Evolutionary conservation across 2,113 vertebrate genomes (phyloP), one percentile per base, ranked within the genome.

Genomic region (Petrocephalus zakoni): DNA sequence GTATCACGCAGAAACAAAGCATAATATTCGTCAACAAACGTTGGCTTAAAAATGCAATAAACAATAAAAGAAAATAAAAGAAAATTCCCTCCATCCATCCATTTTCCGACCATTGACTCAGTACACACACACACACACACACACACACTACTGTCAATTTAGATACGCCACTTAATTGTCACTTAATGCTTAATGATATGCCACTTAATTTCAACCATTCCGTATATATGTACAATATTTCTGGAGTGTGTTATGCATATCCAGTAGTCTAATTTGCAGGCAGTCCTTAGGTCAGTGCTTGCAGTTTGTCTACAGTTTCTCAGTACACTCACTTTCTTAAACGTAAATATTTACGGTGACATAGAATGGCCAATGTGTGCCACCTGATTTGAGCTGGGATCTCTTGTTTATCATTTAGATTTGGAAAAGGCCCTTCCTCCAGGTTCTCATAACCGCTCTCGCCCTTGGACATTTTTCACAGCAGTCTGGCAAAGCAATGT

Each of bases 401-500:
- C 72, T 42, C 34, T 19, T 42, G 72, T 75, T 37, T 75, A 37
- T 75, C 72, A 42, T 75, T 2, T 37, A 75, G 37, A 75, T 75
- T 75, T 75, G 72, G 34, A 42, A 42, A 17, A 75, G 15, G 72
- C 29, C 72, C 5, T 5, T 15, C 72, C 37, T 78, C 72, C 34
- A 42, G 34, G 34, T 9, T 8, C 81, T 49, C 37, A 3, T 49
- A 83, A 9, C 22, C 22, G 42, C 9, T 83, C 78, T 22, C 17
- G 81, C 49, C 81, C 81, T 83, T 83, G 81, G 49, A 49, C 21
- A 83, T 46, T 83, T 83, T 42, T 83, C 42, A 47, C 81, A 83
- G 22, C 17, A 83, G 46, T n/a, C 81, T 46, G 37, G 46, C 19
- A 83, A 21, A 83, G 46, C 81, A 83, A 49, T 22, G 81, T 83